A percentile compares a stretch with the other conserved stretches of the same genome.
phyloP scores from a whole-genome alignment of 2,888 invertebrate genomes.

The Drosophila antonietae region DNA sequence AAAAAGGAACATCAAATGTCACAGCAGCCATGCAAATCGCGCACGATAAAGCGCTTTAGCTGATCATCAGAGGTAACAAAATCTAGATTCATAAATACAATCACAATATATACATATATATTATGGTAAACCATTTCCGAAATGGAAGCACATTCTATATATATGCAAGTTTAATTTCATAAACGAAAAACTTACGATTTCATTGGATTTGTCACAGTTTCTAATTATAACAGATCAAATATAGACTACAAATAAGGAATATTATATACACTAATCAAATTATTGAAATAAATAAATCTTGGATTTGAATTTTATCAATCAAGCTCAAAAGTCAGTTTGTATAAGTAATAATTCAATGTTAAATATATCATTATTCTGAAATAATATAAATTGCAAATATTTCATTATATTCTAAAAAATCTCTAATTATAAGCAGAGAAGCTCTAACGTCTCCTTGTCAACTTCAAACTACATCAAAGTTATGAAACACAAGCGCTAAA shows the following conservation, averaged over 20 bases:
- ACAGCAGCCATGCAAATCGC: not conserved
- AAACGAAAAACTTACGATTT: conserved; percentile 1
- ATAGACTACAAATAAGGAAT: not conserved
- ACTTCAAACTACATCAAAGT: not conserved
- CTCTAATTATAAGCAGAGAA: too few relatives aligned
- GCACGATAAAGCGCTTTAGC: not conserved
- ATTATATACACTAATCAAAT: not conserved
- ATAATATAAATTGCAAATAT: too few relatives aligned
- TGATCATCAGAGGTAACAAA: not conserved
- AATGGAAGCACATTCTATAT: not conserved
- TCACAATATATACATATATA: not conserved
- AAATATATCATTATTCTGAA: not conserved
- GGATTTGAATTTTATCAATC: too few relatives aligned
- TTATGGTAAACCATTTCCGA: conserved; percentile 1
- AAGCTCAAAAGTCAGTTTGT: too few relatives aligned
- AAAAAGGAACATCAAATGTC: not conserved
- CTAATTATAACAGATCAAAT: conserved; percentile 40
- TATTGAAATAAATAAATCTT: too few relatives aligned
- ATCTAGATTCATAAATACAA: not conserved
- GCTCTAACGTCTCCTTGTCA: too few relatives aligned
- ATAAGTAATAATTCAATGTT: too few relatives aligned
- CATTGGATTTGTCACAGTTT: conserved; percentile 43
- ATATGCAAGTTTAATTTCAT: conserved; percentile 6
- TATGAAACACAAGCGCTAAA: not conserved
- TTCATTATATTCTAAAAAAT: not conserved